Percentiles rank a stretch among this genome's conserved stretches.
phyloP scores from a whole-genome alignment of 2,797 vertebrate species.

The Huso huso region DNA sequence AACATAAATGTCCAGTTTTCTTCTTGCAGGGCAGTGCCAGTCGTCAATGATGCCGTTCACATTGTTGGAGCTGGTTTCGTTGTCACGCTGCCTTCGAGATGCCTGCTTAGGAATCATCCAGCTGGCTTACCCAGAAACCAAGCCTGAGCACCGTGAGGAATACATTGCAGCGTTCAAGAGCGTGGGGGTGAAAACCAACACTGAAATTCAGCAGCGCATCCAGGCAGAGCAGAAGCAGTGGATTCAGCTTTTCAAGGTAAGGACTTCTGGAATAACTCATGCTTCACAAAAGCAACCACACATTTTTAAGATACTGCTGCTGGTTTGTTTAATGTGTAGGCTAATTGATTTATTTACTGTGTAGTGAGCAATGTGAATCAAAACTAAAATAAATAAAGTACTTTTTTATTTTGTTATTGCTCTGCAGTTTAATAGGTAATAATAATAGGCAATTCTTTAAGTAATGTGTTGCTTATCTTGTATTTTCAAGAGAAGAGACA shows the following conservation, averaged over 20 bases:
- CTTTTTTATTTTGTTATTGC: no score
- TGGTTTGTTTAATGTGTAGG: background rate
- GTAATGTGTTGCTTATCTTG: no score
- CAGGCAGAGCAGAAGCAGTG: constrained; percentile 89
- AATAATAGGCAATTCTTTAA: no score
- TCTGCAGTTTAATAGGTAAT: no score
- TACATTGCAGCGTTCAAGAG: constrained; percentile 87
- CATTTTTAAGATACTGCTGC: background rate
- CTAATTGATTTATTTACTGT: background rate
- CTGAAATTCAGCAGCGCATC: constrained; percentile 79
- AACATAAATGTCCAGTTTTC: no score
- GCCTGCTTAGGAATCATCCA: constrained; percentile 96
- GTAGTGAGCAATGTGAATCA: no score
- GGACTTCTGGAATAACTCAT: background rate
- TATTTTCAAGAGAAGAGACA: no score
- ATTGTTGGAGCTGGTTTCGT: constrained; percentile 74
- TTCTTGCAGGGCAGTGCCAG: constrained; percentile 63
- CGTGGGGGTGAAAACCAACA: constrained; percentile 80
- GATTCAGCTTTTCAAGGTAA: constrained; percentile 95
- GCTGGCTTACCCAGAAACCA: constrained; percentile 92
- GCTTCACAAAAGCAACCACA: background rate
- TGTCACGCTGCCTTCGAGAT: constrained; percentile 89
- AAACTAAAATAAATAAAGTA: no score
- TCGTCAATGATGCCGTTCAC: constrained; percentile 97
- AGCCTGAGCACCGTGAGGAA: constrained; percentile 85